A percentile compares a stretch with the other conserved stretches of the same genome.
phyloP scores from a whole-genome alignment of 1,140 invertebrate species.

The Hycleus phaleratus region DNA sequence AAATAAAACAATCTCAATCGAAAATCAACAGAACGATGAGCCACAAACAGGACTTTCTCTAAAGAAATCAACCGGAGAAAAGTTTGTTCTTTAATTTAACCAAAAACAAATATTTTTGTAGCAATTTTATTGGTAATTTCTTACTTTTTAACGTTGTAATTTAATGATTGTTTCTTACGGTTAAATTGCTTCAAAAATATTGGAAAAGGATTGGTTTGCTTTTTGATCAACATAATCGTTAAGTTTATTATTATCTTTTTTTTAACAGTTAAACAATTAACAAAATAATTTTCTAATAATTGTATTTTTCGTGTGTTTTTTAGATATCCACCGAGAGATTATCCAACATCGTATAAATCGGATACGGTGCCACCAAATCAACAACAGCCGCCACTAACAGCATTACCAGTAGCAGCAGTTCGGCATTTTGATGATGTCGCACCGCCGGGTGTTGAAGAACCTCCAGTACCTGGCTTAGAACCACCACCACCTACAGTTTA shows the following conservation, averaged over 20 bases:
- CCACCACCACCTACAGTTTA: conserved; percentile 12
- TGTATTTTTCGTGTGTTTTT: conserved; percentile 17
- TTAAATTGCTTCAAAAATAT: not conserved
- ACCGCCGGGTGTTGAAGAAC: conserved; percentile 37
- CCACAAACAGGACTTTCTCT: too few species aligned
- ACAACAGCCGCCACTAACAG: conserved; percentile 13
- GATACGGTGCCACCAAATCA: conserved; percentile 19
- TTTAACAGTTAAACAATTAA: not conserved
- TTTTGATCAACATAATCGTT: not conserved
- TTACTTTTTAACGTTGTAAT: not conserved
- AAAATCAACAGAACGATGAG: too few species aligned
- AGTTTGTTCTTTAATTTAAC: too few species aligned
- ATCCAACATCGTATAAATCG: conserved; percentile 13
- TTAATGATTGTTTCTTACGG: not conserved
- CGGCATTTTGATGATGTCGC: conserved; percentile 32
- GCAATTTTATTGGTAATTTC: not conserved
- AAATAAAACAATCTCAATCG: too few species aligned
- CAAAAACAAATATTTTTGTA: too few species aligned
- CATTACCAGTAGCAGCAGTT: not conserved
- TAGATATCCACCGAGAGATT: conserved; percentile 28
- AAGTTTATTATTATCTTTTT: not conserved
- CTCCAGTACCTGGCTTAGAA: conserved; percentile 36
- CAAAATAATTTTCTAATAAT: not conserved
- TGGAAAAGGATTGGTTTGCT: conserved; percentile 1
- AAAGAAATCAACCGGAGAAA: too few species aligned